A percentile compares a stretch with the other conserved stretches of the same genome.
Conservation (phyloP, 2,113 vertebrate genomes). For the Sorex araneus region DNA sequence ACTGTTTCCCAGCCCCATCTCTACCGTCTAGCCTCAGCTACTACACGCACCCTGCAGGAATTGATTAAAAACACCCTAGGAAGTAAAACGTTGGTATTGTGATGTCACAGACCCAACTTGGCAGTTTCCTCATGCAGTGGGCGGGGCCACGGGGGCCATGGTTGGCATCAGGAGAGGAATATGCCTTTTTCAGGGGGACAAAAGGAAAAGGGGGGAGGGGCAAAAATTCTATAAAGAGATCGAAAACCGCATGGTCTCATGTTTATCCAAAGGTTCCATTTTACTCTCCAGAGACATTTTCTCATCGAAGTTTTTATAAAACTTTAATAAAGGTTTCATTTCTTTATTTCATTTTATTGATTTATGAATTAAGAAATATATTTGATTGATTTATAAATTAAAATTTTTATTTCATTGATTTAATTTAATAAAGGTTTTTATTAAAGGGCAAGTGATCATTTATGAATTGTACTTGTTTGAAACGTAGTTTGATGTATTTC, state of each 20-base stretch:
- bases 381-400: too few relatives aligned
- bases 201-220: neutral
- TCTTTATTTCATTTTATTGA: too few relatives aligned
- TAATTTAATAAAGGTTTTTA: too few relatives aligned
- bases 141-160: neutral
- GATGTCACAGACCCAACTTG: neutral
- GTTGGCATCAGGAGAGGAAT: neutral
- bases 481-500: neutral
- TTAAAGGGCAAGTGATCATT: neutral
- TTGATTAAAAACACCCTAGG: neutral
- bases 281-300: neutral
- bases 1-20: too few relatives aligned
- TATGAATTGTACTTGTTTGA: neutral
- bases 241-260: neutral
- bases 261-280: slow-evolving; percentile 10
- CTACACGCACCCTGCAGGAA: neutral
- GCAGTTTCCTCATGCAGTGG: too few relatives aligned
- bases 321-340: too few relatives aligned
- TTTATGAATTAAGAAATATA: too few relatives aligned
- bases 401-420: too few relatives aligned
- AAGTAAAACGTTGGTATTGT: neutral
- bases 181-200: neutral
- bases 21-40: too few relatives aligned
- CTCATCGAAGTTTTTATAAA: too few relatives aligned
- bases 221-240: too few relatives aligned